These are phyloP conservation scores for Micronycteris hirsuta DNA, from an alignment of 2,113 vertebrate species.

Conservation along the genomic window DNA sequence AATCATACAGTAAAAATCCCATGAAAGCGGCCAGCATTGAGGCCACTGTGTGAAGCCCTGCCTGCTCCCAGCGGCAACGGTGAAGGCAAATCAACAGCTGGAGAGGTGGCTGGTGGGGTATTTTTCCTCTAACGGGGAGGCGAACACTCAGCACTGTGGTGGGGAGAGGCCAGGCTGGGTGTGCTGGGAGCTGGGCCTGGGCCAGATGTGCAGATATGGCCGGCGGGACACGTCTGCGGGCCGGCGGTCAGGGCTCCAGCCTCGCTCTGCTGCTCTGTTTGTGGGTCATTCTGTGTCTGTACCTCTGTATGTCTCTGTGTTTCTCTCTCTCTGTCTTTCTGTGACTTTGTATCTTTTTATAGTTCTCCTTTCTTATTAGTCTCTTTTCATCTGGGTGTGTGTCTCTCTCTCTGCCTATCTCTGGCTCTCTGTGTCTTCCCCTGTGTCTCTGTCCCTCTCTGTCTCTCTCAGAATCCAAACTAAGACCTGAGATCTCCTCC, in stretches of 20 bases:
- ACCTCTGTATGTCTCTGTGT: background rate
- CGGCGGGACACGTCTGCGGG: fast-evolving
- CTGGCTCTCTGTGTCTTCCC: background rate
- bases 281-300: fast-evolving
- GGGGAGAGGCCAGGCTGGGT: background rate
- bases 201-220: background rate
- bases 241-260: fast-evolving
- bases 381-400: no score
- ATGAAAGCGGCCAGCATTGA: fast-evolving
- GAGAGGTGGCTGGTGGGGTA: fast-evolving
- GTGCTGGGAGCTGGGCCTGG: background rate
- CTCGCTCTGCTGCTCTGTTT: fast-evolving
- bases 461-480: background rate
- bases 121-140: background rate
- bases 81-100: background rate
- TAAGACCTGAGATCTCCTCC: background rate
- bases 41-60: background rate
- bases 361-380: background rate
- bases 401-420: background rate
- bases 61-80: background rate
- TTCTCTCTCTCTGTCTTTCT: background rate
- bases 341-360: background rate
- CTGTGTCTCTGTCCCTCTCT: background rate
- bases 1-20: fast-evolving
- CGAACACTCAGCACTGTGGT: background rate